Evolutionary conservation across 2,113 vertebrate species (phyloP).

Genomic region (Calonectris borealis): DNA sequence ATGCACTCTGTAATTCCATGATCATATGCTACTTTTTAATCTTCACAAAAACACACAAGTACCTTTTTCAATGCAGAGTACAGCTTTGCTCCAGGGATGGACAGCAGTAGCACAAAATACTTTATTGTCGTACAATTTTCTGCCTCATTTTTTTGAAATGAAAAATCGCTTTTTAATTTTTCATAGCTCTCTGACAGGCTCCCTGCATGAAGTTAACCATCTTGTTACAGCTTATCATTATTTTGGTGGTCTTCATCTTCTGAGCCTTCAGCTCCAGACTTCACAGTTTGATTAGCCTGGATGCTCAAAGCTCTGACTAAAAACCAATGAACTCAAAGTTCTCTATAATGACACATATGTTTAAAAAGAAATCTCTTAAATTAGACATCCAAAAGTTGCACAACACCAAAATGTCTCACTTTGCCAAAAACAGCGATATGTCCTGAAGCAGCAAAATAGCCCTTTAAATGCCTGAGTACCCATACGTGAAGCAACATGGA

Average conservation of each 20-base stretch:
- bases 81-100: neutral
- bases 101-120: neutral
- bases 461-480: neutral
- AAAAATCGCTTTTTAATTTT: neutral
- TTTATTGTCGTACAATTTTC: neutral
- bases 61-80: neutral
- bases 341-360: rapidly evolving
- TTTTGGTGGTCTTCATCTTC: neutral
- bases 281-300: neutral
- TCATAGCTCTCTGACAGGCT: neutral
- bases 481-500: neutral
- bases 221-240: neutral
- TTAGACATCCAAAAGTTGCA: neutral
- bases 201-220: neutral
- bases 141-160: neutral
- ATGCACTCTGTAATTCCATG: neutral
- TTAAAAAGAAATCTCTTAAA: neutral
- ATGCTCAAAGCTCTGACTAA: neutral
- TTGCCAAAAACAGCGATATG: neutral
- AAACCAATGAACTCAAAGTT: neutral
- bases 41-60: neutral
- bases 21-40: neutral
- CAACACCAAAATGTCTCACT: neutral
- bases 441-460: neutral
- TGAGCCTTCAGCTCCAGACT: neutral